Evolutionary conservation across 2,888 invertebrate genomes (phyloP), one percentile per base, ranked within the genome.

Genomic region (Cheilosia grossa): DNA sequence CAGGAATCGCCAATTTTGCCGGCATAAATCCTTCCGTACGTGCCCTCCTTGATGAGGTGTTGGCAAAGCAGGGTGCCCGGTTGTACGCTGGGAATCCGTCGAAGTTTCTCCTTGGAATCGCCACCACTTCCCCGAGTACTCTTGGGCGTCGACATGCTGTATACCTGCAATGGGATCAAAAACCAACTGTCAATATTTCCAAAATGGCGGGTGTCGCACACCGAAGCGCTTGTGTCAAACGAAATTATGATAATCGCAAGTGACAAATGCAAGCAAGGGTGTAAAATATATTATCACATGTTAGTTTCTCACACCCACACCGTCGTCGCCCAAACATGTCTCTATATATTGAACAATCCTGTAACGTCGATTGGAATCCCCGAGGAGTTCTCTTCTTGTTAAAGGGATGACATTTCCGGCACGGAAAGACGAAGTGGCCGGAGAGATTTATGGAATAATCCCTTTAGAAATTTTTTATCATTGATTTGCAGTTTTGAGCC

Each of bases 21-120:
- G 79, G 94, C 93, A 91, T 95, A 96, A 61, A 96, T 94, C 87
- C 94, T 93, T 0, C 96, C 96, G 90, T 96, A 97, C 47, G 96
- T 96, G 67, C 97, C 97, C 93, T 95, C 94, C 88, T 94, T 94
- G 40, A 94, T 90, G 24, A 94, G 91, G 87, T 93, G 93, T 54
- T 93, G 93, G 80, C 94, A 93, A 82, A 90, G 91, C 17, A 95
- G 91, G 19, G 93, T 93, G 24, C 93, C 93, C 33, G 94, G 92
- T 56, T 93, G 92, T 13, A 94, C 93, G 59, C 89, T 90, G 53
- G 94, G 92, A 79, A 95, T 92, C 74, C 94, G 93, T 77, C 94
- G 93, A 77, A 94, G 91, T 73, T 94, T 93, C 87, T 94, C 94
- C 79, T 93, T 93, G 15, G 94, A 93, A 87, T 93, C 91, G 13